Percentiles rank a stretch among this genome's conserved stretches.
Conservation (phyloP, 2,888 invertebrate species). For the Neoscelio sp. region DNA sequence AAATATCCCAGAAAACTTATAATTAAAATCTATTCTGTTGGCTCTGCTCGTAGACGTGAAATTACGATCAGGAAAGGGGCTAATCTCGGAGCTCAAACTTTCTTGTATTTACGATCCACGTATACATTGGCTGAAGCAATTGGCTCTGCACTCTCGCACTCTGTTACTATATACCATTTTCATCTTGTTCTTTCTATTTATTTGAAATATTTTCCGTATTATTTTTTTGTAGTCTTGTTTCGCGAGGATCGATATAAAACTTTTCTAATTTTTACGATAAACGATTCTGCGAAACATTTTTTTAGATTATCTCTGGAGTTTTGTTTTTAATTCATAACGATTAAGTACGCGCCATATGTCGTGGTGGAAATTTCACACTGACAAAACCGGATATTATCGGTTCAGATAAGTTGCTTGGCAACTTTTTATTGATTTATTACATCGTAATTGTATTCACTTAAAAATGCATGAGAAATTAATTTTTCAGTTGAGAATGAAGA, state of each 20-base stretch:
- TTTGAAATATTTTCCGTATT: background rate
- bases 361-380: background rate
- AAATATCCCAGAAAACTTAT: constrained; percentile 60
- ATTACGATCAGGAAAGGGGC: constrained; percentile 58
- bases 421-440: constrained; percentile 20
- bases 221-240: background rate
- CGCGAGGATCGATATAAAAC: too few species aligned
- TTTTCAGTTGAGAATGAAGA: background rate
- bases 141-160: constrained; percentile 20
- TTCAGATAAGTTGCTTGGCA: constrained; percentile 19
- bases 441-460: background rate
- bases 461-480: too few species aligned
- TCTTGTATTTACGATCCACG: constrained; percentile 55
- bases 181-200: background rate
- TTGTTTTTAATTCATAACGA: too few species aligned
- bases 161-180: constrained; percentile 9
- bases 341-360: background rate
- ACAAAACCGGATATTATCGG: constrained; percentile 3
- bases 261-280: too few species aligned
- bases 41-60: constrained; percentile 51
- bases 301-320: too few species aligned
- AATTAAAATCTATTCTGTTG: constrained; percentile 61
- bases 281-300: too few species aligned
- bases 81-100: constrained; percentile 54
- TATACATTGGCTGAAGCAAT: constrained; percentile 40